Evolutionary conservation across 2,797 vertebrate genomes (phyloP).

Genomic region (Eurystomus glaucurus): DNA sequence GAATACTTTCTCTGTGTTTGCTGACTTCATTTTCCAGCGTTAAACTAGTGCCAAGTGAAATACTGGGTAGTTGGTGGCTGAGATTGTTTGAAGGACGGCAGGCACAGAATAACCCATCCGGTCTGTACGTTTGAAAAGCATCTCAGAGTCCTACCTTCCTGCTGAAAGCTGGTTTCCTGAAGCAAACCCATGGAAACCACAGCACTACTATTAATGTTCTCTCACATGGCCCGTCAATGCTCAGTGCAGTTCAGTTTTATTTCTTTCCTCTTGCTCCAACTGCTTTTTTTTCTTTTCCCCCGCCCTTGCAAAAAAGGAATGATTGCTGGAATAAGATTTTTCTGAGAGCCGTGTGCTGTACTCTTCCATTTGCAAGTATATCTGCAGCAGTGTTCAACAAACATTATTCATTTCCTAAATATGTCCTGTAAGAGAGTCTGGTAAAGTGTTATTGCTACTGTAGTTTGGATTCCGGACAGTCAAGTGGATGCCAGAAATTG

Average conservation of each 20-base stretch:
- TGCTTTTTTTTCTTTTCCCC: background rate
- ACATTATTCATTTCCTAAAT: slow-evolving; percentile 54
- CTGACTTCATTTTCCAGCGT: background rate
- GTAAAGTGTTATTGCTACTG: slow-evolving; percentile 57
- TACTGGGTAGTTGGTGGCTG: background rate
- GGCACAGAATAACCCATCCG: background rate
- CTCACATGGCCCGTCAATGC: background rate
- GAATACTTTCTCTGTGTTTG: slow-evolving; percentile 6
- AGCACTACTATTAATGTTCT: background rate
- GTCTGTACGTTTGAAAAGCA: background rate
- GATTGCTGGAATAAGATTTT: background rate
- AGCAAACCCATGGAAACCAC: background rate
- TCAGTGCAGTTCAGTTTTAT: background rate
- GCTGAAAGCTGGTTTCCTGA: background rate
- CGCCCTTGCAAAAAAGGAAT: background rate
- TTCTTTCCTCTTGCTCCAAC: background rate
- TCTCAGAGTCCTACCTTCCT: background rate
- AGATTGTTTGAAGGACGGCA: background rate
- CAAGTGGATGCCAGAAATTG: slow-evolving; percentile 56
- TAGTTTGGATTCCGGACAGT: slow-evolving; percentile 10
- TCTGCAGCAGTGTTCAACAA: background rate
- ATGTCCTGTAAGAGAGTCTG: slow-evolving; percentile 28
- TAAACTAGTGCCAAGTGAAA: slow-evolving; percentile 4
- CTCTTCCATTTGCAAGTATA: background rate
- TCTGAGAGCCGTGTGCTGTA: accelerated